Evolutionary conservation across 2,888 invertebrate genomes (phyloP), one percentile per base, ranked within the genome.

Genomic region (Athalia rosae): DNA sequence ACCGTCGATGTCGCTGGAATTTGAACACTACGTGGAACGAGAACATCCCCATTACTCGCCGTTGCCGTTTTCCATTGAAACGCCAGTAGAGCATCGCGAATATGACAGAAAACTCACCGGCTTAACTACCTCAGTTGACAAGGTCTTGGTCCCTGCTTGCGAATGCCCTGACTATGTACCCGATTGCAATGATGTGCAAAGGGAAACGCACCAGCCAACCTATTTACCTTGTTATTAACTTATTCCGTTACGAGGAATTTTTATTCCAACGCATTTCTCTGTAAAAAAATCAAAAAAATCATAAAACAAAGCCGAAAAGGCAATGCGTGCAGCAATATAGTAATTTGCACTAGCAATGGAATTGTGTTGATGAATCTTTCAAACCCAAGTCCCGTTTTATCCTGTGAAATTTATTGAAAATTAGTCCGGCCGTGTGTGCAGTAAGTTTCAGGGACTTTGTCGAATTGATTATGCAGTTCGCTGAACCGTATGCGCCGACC

Each of bases 141-240:
- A 78, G 62, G 11, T 85, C n/a, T 76, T 85, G 41, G 59, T 85
- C 45, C 84, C 85, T 1, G 83, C 82, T 15, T 83, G 81, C 43
- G 79, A 83, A 45, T n/a, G 13, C 28, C 43, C 48, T 61, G 74
- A 48, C 28, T 61, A 61, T n/a, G 28, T 28, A 28, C 74, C 74
- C 7, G 48, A 48, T 43, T 74, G 74, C 41, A 62, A 15, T 7
- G 61, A 74, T 74, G 11, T 76, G 9, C 15, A 8, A n/a, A 48
- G 8, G 13, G 43, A 13, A 13, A 13, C 3, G 11, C 3, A 7
- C 13, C 3, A 41, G n/a, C 45, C 28, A 50, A 53, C 48, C 15
- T 15, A 9, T 53, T 41, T 41, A 15, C 62, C 8, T 15, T 67
- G 3, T 50, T 41, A 41, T 3, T 67, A 67, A 53, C 50, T 5